phyloP scores from a whole-genome alignment of 1,140 invertebrate species.

The Elymnias hypermnestra region DNA sequence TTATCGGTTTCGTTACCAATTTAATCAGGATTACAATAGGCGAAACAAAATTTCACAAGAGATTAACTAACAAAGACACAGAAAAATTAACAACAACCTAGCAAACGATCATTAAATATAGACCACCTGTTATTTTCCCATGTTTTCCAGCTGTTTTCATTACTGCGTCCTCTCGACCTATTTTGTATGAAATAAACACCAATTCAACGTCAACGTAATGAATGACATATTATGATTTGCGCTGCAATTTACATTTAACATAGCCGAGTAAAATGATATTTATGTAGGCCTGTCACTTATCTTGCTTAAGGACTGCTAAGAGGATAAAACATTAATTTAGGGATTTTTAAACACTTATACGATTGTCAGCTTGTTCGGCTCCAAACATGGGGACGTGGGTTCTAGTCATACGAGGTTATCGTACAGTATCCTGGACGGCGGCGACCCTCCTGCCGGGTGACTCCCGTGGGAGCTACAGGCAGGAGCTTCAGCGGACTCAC shows the following conservation, averaged over 20 bases:
- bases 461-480: no score
- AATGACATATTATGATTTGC: constrained; percentile 2
- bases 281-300: no score
- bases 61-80: constrained; percentile 22
- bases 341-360: no score
- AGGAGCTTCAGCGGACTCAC: no score
- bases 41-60: constrained; percentile 22
- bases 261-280: neutral
- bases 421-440: no score
- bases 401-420: no score
- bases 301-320: no score
- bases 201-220: constrained; percentile 1
- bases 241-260: constrained; percentile 1
- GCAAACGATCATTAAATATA: constrained; percentile 47
- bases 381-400: no score
- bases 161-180: constrained; percentile 3
- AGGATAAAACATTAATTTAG: no score
- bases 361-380: no score
- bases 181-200: constrained; percentile 8
- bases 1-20: no score
- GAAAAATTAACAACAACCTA: constrained; percentile 38
- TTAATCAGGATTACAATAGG: neutral
- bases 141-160: constrained; percentile 13
- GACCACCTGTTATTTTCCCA: constrained; percentile 38
- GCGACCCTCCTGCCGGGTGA: no score